Evolutionary conservation across 1,140 invertebrate species (phyloP).

Genomic region (Drosophila parvula): DNA sequence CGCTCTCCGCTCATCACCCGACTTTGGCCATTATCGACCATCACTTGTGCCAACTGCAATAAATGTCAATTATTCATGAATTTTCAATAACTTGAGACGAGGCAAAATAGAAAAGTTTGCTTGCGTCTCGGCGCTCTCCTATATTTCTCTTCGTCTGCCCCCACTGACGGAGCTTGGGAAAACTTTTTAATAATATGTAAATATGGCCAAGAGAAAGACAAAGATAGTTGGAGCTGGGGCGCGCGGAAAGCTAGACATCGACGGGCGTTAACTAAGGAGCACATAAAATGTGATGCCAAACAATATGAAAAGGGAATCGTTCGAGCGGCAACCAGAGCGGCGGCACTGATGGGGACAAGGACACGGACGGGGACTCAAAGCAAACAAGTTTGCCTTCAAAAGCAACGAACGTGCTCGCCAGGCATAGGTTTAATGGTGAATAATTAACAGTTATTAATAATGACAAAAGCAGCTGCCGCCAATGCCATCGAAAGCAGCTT

Average conservation of each 20-base stretch:
- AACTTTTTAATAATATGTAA: slow-evolving; percentile 82
- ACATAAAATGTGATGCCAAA: slow-evolving; percentile 74
- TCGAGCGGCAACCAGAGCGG: slow-evolving; percentile 39
- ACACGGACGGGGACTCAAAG: not conserved
- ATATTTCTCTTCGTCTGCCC: slow-evolving; percentile 8
- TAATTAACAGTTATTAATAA: slow-evolving; percentile 84
- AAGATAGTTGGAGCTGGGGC: slow-evolving; percentile 25
- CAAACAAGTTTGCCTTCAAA: slow-evolving; percentile 28
- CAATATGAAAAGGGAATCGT: slow-evolving; percentile 73
- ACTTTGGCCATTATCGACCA: slow-evolving; percentile 72
- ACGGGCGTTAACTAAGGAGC: slow-evolving; percentile 73
- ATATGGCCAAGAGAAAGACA: slow-evolving; percentile 57
- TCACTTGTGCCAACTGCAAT: slow-evolving; percentile 81
- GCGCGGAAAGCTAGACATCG: slow-evolving; percentile 21
- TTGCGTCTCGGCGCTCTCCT: slow-evolving; percentile 23
- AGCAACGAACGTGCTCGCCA: slow-evolving; percentile 47
- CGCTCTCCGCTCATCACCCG: slow-evolving; percentile 10
- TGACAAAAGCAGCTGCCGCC: slow-evolving; percentile 79
- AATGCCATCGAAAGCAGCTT: slow-evolving; percentile 49
- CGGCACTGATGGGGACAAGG: too few species aligned
- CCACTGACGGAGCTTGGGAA: slow-evolving; percentile 51
- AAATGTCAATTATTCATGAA: slow-evolving; percentile 82
- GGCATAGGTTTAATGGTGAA: slow-evolving; percentile 78
- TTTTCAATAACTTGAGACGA: slow-evolving; percentile 76
- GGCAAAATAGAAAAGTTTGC: slow-evolving; percentile 75